Evolutionary conservation across 1,140 invertebrate genomes (phyloP), one percentile per base, ranked within the genome.

Genomic region (Ylistrum balloti): DNA sequence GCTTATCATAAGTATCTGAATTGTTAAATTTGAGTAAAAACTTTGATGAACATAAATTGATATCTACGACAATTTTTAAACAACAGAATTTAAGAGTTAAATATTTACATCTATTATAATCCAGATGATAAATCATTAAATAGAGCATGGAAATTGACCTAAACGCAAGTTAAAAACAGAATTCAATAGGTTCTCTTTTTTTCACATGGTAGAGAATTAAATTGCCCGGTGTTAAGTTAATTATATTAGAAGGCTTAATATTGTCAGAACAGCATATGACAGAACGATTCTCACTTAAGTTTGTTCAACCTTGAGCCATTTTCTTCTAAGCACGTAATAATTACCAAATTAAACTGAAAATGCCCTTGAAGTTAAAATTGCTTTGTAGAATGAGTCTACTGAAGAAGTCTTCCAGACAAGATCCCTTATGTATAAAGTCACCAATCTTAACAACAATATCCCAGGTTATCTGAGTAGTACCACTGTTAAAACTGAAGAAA

Each of bases 161-260:
- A 15, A 28, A 74, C 5, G 9, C 56, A n/a, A n/a, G 56, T 74
- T 74, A 1, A 74, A 74, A 74, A 74, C 56, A n/a, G 22, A 74
- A 74, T 28, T 17, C 22, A 74, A 74, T 74, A 74, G n/a, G 56
- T 74, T 5, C 56, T 28, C 35, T 38, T 38, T 38, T 38, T 38
- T 38, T 38, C 35, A n/a, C n/a, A 28, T 74, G n/a, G 56, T 74
- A 28, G n/a, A 74, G 56, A 17, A n/a, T 74, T 74, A 9, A 74
- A 74, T 74, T 74, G 56, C 56, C 56, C n/a, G 56, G 56, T 74
- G 56, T 74, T 74, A n/a, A 74, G 22, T n/a, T 74, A 74, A 74
- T 74, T 74, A 74, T 74, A 74, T 74, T 28, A 74, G 22, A 74
- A 74, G 56, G 0, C 22, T 74, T n/a, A 45, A 45, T 45, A 45